A percentile compares a stretch with the other conserved stretches of the same genome.
Conservation (phyloP, 1,140 invertebrate genomes). For the Neodiprion lecontei region DNA sequence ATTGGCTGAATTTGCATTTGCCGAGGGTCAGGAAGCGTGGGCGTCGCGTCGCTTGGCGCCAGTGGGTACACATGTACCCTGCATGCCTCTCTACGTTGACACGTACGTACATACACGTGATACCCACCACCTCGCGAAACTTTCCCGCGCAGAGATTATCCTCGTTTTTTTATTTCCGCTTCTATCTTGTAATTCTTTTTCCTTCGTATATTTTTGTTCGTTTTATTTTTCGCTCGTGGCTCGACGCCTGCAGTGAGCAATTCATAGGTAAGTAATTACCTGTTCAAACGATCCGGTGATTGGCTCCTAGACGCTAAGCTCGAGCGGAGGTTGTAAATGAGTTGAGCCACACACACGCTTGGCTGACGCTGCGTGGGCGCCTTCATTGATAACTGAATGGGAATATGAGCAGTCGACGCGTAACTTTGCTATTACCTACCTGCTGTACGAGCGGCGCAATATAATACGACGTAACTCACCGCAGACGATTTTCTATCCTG, state of each 20-base stretch:
- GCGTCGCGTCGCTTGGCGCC: conserved; percentile 1
- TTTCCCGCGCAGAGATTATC: background rate
- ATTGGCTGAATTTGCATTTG: conserved; percentile 2
- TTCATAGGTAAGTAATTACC: conserved; percentile 6
- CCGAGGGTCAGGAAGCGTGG: background rate
- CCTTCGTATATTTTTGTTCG: background rate
- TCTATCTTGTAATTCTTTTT: background rate
- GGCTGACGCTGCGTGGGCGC: conserved; percentile 36
- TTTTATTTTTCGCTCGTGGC: background rate
- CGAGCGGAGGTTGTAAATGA: conserved; percentile 1
- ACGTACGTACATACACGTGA: background rate
- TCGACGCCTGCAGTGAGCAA: background rate
- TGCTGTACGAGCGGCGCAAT: background rate
- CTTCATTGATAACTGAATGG: conserved; percentile 39
- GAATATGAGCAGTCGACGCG: conserved; percentile 33
- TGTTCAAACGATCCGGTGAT: background rate
- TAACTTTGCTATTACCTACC: conserved; percentile 29
- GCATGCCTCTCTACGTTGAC: no score
- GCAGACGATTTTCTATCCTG: background rate
- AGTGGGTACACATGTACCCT: background rate
- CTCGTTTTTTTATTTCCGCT: background rate
- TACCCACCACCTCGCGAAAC: background rate
- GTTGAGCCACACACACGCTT: conserved; percentile 1
- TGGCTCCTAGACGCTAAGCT: background rate
- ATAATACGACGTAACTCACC: background rate